Conservation (phyloP, 2,113 vertebrate genomes). For the Erythrolamprus reginae region DNA sequence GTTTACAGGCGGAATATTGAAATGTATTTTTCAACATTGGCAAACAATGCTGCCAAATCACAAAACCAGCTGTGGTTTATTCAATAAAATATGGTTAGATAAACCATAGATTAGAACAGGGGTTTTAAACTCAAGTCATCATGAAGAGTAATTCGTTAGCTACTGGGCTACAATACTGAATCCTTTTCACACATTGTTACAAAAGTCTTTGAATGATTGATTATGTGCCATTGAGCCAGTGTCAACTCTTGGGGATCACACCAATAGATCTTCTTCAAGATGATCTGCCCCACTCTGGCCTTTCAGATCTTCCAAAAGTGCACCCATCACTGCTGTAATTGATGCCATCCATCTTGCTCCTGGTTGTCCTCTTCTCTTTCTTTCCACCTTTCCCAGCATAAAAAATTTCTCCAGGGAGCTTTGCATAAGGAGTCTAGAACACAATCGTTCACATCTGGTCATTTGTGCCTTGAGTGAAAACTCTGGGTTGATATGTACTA, state of each 20-base stretch:
- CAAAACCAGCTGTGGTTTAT: neutral
- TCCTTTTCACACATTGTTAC: neutral
- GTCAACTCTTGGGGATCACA: neutral
- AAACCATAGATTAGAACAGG: neutral
- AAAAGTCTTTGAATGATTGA: neutral
- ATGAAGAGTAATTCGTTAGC: neutral
- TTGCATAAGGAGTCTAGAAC: neutral
- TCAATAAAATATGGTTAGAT: neutral
- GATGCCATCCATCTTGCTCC: neutral
- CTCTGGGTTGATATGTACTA: neutral
- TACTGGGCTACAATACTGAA: neutral
- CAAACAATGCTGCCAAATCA: neutral
- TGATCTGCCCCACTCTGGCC: neutral
- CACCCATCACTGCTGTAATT: neutral
- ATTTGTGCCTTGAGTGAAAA: neutral
- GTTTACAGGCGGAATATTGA: neutral
- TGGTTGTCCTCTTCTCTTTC: neutral
- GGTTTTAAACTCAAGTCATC: neutral
- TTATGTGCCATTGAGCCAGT: neutral
- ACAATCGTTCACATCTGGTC: neutral
- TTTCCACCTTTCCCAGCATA: neutral
- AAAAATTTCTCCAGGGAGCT: neutral
- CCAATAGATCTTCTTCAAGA: neutral
- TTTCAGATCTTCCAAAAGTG: neutral
- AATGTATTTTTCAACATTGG: neutral